These are phyloP conservation scores for Xerus rutilus DNA, from an alignment of 2,797 vertebrate genomes.

Conservation along the genomic window DNA sequence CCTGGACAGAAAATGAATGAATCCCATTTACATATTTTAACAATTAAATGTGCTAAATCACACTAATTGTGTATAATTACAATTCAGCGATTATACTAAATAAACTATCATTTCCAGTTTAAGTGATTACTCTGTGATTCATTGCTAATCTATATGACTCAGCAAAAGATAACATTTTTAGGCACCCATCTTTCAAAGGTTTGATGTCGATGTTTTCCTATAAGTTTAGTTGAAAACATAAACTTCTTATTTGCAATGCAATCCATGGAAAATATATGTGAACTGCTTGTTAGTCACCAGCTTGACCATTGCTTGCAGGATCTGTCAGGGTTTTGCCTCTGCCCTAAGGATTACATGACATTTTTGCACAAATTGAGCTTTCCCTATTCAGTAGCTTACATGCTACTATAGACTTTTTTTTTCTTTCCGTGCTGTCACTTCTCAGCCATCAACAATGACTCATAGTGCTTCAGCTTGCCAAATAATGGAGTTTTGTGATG, in stretches of 20 bases:
- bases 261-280: neutral
- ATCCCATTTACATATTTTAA: conserved; percentile 50
- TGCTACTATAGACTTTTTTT: neutral
- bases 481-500: conserved; percentile 78
- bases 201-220: neutral
- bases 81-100: conserved; percentile 51
- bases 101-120: conserved; percentile 38
- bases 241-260: neutral
- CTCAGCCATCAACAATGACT: conserved; percentile 71
- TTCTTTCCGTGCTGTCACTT: conserved; percentile 69
- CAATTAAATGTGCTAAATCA: conserved; percentile 46
- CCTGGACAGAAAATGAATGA: neutral
- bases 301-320: conserved; percentile 14
- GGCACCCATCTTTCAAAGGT: neutral
- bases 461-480: conserved; percentile 63
- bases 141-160: neutral
- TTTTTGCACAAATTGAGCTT: conserved; percentile 69
- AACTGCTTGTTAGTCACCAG: conserved; percentile 22
- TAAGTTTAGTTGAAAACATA: neutral
- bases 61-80: conserved; percentile 58
- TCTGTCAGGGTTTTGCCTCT: conserved; percentile 61
- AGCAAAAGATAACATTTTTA: neutral
- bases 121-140: neutral
- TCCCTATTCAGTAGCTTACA: conserved; percentile 50
- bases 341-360: conserved; percentile 61